phyloP scores from a whole-genome alignment of 2,113 vertebrate genomes.

The Podilymbus podiceps region DNA sequence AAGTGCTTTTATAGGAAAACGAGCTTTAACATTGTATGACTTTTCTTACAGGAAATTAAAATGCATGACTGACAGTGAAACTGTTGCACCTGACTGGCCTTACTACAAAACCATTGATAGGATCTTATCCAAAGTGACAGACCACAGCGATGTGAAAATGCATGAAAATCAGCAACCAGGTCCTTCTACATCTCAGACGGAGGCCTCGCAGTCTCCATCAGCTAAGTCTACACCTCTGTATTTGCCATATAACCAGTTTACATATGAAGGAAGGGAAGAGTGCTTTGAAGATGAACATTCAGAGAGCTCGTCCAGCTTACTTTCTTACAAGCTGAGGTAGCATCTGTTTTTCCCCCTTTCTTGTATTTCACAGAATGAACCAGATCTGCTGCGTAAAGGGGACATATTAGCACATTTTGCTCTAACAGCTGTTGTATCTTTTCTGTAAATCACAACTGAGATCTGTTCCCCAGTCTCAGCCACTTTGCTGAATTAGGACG shows the following conservation, averaged over 20 bases:
- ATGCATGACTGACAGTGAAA: constrained; percentile 82
- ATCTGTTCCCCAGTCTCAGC: neutral
- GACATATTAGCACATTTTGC: neutral
- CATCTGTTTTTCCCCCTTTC: neutral
- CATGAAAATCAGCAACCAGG: constrained; percentile 82
- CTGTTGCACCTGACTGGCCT: constrained; percentile 89
- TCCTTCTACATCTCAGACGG: constrained; percentile 86
- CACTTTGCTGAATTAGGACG: neutral
- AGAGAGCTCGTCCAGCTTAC: constrained; percentile 77
- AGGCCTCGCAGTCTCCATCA: constrained; percentile 81
- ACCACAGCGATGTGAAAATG: constrained; percentile 82
- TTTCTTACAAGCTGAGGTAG: constrained; percentile 82
- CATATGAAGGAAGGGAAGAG: constrained; percentile 90
- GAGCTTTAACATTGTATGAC: constrained; percentile 56
- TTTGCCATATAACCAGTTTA: constrained; percentile 90
- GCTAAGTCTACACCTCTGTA: constrained; percentile 85
- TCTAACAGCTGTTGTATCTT: neutral
- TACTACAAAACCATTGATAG: constrained; percentile 94
- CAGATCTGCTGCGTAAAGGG: neutral
- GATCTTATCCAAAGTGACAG: constrained; percentile 89
- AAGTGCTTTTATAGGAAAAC: neutral
- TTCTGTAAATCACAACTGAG: neutral
- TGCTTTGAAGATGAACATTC: constrained; percentile 83
- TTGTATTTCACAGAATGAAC: neutral
- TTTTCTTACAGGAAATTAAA: constrained; percentile 88